Conservation (phyloP, 2,888 invertebrate species). For the Ecliptopera silaceata region DNA sequence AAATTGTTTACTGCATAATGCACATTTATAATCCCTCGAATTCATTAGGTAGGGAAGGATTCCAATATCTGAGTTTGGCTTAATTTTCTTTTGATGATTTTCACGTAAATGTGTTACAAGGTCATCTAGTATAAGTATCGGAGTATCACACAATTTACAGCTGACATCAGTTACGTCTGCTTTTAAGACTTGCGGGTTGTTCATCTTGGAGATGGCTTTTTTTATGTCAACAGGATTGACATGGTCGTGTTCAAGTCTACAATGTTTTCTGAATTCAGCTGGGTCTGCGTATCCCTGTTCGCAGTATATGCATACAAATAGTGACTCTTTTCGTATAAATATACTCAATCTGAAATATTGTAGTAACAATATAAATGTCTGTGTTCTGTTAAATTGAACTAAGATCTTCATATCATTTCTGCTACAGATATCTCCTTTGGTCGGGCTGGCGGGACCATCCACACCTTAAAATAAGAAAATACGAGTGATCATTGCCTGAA, state of each 20-base stretch:
- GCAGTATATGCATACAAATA: constrained; percentile 45
- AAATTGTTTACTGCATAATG: constrained; percentile 14
- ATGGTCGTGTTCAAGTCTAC: not conserved
- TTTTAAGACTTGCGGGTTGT: constrained; percentile 9
- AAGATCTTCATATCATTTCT: constrained; percentile 21
- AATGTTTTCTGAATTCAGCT: constrained; percentile 7
- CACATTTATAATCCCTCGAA: constrained; percentile 7
- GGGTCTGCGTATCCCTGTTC: constrained; percentile 41
- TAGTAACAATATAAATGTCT: constrained; percentile 42
- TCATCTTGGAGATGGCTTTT: not conserved
- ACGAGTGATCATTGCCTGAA: constrained; percentile 26
- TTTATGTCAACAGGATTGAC: constrained; percentile 5
- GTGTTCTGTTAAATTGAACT: constrained; percentile 52
- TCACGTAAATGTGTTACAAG: constrained; percentile 17
- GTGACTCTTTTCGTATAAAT: not conserved
- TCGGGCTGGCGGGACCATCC: constrained; percentile 37
- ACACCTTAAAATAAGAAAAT: constrained; percentile 70
- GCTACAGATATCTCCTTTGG: constrained; percentile 6
- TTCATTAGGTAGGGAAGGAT: constrained; percentile 17
- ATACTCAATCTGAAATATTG: constrained; percentile 6
- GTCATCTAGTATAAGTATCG: constrained; percentile 1
- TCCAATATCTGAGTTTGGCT: not conserved
- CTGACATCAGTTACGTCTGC: constrained; percentile 23
- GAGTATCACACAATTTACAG: constrained; percentile 18
- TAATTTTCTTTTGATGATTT: constrained; percentile 20